Conservation (phyloP, 2,888 invertebrate genomes). For the Meganola albula region DNA sequence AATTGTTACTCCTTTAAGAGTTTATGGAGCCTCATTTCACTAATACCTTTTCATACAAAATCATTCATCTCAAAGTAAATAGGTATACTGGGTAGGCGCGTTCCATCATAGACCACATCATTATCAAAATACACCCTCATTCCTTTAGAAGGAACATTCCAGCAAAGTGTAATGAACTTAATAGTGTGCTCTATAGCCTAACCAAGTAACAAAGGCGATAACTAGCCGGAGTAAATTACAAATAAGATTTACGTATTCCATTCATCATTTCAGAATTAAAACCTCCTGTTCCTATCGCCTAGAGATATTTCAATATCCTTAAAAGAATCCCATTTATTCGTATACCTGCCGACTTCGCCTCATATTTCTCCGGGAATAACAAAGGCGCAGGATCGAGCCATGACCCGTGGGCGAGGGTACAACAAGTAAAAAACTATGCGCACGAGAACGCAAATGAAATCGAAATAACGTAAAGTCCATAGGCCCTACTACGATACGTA, state of each 20-base stretch:
- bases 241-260: constrained; percentile 58
- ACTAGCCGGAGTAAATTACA: constrained; percentile 60
- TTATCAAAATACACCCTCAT: no score
- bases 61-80: no score
- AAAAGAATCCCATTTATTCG: constrained; percentile 68
- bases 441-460: constrained; percentile 76
- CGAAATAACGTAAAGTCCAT: constrained; percentile 70
- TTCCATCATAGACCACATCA: no score
- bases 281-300: constrained; percentile 54
- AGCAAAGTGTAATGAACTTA: no score
- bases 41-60: no score
- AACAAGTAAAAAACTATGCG: constrained; percentile 55
- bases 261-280: constrained; percentile 68
- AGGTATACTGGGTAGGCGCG: no score
- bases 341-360: constrained; percentile 53
- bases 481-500: no score
- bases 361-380: constrained; percentile 70
- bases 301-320: constrained; percentile 69
- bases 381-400: constrained; percentile 59
- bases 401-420: constrained; percentile 60
- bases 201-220: constrained; percentile 48
- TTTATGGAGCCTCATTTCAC: no score
- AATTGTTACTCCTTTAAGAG: no score
- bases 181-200: no score
- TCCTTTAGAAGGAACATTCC: no score